A percentile compares a stretch with the other conserved stretches of the same genome.
Evolutionary conservation across 2,797 vertebrate species (phyloP).

Genomic region (Calcarius lapponicus): DNA sequence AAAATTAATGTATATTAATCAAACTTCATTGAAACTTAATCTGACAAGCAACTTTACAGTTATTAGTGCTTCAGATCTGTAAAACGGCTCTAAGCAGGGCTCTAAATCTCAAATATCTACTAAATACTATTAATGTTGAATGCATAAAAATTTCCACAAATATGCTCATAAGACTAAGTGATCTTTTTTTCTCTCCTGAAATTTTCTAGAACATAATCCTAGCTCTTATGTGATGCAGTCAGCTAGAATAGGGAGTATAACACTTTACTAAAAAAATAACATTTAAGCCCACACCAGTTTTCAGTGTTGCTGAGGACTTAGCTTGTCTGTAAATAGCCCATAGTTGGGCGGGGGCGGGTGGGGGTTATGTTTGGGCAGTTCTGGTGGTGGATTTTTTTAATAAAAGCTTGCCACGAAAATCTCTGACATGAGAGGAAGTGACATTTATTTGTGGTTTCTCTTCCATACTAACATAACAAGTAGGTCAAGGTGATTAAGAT

Average conservation of each 20-base stretch:
- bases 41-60: neutral
- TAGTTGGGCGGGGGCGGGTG: rapidly evolving
- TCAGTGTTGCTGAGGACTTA: neutral
- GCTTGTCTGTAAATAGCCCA: neutral
- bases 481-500: neutral
- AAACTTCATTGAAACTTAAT: neutral
- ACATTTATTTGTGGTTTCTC: neutral
- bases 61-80: neutral
- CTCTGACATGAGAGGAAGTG: neutral
- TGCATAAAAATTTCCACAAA: neutral
- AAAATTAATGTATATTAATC: neutral
- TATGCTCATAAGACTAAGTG: neutral
- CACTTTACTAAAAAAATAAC: neutral
- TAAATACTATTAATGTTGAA: neutral
- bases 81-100: neutral
- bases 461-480: neutral
- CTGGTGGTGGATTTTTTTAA: neutral
- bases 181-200: neutral
- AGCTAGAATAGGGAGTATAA: neutral
- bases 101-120: neutral
- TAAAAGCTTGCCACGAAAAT: neutral
- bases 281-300: neutral
- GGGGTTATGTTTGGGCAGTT: neutral
- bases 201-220: neutral
- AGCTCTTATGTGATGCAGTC: neutral